Percentiles rank a stretch among this genome's conserved stretches.
Conservation (phyloP, 2,797 vertebrate genomes). For the Alfaro cultratus region DNA sequence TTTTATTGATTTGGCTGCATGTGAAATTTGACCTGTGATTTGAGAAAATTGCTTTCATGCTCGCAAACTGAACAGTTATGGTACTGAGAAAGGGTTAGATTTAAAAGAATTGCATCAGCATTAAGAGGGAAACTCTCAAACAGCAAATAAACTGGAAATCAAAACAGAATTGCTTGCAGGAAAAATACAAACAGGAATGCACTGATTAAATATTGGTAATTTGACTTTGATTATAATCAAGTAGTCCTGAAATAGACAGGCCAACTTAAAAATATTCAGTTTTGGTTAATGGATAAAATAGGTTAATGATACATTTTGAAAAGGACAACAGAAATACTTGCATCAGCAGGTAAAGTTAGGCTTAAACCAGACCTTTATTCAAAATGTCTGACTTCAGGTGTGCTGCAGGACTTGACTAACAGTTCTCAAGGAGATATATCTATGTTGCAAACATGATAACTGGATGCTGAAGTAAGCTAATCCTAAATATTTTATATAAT, state of each 20-base stretch:
- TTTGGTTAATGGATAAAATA: not conserved
- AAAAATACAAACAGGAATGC: not conserved
- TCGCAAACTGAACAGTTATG: conserved; percentile 21
- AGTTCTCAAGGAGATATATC: not conserved
- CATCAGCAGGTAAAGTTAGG: not conserved
- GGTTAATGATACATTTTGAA: not conserved
- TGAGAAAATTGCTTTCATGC: conserved; percentile 41
- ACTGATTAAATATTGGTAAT: not conserved
- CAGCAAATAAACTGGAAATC: conserved; percentile 13
- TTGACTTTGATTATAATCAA: conserved; percentile 6
- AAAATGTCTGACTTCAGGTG: not conserved
- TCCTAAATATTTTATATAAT: not conserved
- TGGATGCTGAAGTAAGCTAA: not conserved
- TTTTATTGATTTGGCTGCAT: conserved; percentile 51
- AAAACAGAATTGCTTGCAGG: not conserved
- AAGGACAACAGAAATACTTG: not conserved
- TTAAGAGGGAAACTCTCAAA: conserved; percentile 22
- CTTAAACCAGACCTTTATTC: not conserved
- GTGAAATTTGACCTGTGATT: conserved; percentile 53
- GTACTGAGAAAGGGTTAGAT: conserved; percentile 6
- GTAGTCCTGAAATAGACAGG: not conserved
- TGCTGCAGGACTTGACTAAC: not conserved
- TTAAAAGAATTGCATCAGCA: conserved; percentile 17
- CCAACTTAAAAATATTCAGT: not conserved
- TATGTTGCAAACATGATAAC: not conserved